Percentiles rank a stretch among this genome's conserved stretches.
These are phyloP conservation scores for Agrochola lychnidis DNA, from an alignment of 2,888 invertebrate species.

Conservation along the genomic window DNA sequence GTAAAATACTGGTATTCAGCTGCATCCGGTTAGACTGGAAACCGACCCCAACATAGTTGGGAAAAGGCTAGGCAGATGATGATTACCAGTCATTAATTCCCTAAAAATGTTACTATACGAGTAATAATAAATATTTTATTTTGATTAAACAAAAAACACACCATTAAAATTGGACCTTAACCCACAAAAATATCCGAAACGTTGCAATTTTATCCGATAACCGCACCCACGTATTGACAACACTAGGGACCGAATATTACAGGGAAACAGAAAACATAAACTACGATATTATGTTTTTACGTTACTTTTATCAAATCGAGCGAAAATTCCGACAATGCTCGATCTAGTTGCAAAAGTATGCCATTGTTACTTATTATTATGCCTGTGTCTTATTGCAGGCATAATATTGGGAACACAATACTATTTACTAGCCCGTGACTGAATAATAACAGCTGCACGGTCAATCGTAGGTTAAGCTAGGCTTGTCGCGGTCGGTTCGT, in stretches of 20 bases:
- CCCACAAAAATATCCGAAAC: neutral
- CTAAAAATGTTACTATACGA: neutral
- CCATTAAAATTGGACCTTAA: neutral
- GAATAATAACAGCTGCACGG: too few species aligned
- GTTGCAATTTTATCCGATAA: slow-evolving; percentile 29
- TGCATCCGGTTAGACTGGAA: too few species aligned
- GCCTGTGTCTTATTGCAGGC: slow-evolving; percentile 37
- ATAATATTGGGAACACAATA: neutral
- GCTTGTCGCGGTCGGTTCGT: neutral
- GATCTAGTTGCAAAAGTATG: slow-evolving; percentile 23
- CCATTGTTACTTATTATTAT: slow-evolving; percentile 1
- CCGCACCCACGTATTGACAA: slow-evolving; percentile 15
- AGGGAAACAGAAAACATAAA: slow-evolving; percentile 34
- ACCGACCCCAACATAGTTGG: too few species aligned
- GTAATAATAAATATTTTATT: neutral
- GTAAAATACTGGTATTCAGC: too few species aligned
- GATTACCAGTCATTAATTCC: too few species aligned
- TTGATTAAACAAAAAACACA: neutral
- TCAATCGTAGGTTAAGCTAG: neutral
- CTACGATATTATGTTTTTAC: slow-evolving; percentile 55
- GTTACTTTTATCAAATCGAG: slow-evolving; percentile 62
- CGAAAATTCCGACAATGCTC: slow-evolving; percentile 46
- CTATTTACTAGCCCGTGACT: neutral
- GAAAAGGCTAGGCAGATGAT: too few species aligned
- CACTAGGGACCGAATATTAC: slow-evolving; percentile 51